Evolutionary conservation across 2,888 invertebrate genomes (phyloP).

Genomic region (Xestia ashworthii): DNA sequence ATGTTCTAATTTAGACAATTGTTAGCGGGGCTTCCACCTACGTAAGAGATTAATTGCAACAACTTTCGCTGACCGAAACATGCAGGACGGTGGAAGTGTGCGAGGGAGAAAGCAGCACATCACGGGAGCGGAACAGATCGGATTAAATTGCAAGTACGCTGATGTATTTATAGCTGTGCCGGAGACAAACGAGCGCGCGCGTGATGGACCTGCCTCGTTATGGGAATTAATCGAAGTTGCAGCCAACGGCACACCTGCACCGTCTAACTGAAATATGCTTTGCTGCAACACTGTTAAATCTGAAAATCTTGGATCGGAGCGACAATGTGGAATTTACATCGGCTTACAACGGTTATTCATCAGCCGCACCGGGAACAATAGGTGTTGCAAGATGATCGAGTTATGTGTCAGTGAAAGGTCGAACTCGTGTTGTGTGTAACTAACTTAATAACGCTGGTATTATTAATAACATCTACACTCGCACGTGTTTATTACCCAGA

Average conservation of each 20-base stretch:
- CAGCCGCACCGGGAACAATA: conserved; percentile 50
- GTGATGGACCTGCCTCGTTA: conserved; percentile 91
- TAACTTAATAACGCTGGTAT: conserved; percentile 38
- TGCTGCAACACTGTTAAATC: conserved; percentile 69
- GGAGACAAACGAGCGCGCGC: conserved; percentile 89
- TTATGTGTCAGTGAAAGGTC: conserved; percentile 57
- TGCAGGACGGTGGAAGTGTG: conserved; percentile 71
- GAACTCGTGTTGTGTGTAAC: conserved; percentile 52
- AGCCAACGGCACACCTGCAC: conserved; percentile 86
- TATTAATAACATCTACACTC: conserved; percentile 36
- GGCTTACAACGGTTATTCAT: conserved; percentile 45
- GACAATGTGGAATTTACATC: conserved; percentile 40
- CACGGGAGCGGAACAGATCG: conserved; percentile 86
- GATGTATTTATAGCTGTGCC: conserved; percentile 90
- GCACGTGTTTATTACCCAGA: neutral
- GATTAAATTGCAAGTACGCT: conserved; percentile 90
- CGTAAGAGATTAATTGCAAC: conserved; percentile 81
- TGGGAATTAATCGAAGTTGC: conserved; percentile 90
- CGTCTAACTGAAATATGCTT: conserved; percentile 85
- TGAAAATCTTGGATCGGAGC: conserved; percentile 58
- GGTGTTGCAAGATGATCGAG: conserved; percentile 47
- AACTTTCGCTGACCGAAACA: conserved; percentile 83
- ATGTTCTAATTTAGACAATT: conserved; percentile 78
- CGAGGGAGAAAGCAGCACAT: conserved; percentile 75
- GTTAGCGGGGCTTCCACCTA: conserved; percentile 72